These are phyloP conservation scores for Lepilemur septentrionalis DNA, from an alignment of 2,797 vertebrate genomes.

Conservation along the genomic window DNA sequence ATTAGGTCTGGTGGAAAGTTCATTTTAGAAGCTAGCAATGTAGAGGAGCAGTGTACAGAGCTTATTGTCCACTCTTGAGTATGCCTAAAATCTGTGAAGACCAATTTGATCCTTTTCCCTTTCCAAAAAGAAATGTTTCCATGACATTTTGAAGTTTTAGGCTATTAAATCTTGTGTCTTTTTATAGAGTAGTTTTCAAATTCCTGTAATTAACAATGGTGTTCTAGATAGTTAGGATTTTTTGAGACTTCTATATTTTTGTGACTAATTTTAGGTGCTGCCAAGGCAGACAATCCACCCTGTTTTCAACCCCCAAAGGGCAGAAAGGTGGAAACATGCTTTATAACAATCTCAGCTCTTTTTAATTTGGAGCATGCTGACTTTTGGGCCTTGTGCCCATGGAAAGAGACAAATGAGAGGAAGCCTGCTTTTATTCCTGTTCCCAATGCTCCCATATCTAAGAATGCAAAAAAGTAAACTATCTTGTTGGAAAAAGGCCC, in stretches of 20 bases:
- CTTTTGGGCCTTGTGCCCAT: constrained; percentile 67
- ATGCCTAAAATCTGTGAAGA: constrained; percentile 43
- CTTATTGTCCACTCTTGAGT: not conserved
- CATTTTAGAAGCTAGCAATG: constrained; percentile 13
- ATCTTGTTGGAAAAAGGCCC: constrained; percentile 45
- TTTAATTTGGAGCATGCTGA: constrained; percentile 73
- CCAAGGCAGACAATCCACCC: constrained; percentile 32
- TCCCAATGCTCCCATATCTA: not conserved
- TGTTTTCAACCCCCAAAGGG: constrained; percentile 59
- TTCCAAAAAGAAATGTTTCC: constrained; percentile 61
- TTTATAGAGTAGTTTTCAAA: constrained; percentile 38
- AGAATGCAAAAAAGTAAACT: constrained; percentile 60
- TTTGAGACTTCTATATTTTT: constrained; percentile 56
- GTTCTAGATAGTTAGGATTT: not conserved
- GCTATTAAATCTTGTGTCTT: constrained; percentile 31
- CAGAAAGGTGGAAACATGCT: constrained; percentile 65
- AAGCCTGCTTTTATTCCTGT: constrained; percentile 58
- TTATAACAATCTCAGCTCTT: constrained; percentile 68
- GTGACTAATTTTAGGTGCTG: constrained; percentile 57
- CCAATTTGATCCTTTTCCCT: not conserved
- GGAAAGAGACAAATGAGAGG: constrained; percentile 71
- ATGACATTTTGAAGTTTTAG: not conserved
- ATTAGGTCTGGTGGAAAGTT: constrained; percentile 39
- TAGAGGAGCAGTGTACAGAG: not conserved
- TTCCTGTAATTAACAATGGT: not conserved